Base-by-base conservation (phyloP, 37 sponge, comb jelly and placozoan genomes). In the Theonella swinhoei region DNA sequence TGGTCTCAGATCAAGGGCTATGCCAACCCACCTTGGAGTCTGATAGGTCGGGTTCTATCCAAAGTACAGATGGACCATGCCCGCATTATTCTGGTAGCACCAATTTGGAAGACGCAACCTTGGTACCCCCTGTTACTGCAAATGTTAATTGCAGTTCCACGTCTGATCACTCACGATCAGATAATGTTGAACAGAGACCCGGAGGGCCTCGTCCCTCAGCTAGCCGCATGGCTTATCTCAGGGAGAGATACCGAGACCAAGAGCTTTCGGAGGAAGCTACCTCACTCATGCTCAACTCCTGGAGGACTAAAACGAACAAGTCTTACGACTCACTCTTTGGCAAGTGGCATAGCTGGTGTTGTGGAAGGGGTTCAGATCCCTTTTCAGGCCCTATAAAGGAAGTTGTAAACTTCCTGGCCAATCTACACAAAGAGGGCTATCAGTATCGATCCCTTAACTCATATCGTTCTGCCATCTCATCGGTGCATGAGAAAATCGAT, bases 141-240 rank as follows among this genome's bases (percentile, higher is more conserved):
- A n/a, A n/a, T n/a, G n/a, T n/a, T n/a, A n/a, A n/a, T n/a, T n/a
- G n/a, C n/a, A n/a, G n/a, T n/a, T n/a, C n/a, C n/a, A n/a, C n/a
- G n/a, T n/a, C n/a, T n/a, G n/a, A n/a, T n/a, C n/a, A n/a, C n/a
- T n/a, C n/a, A n/a, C n/a, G n/a, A n/a, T n/a, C n/a, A n/a, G n/a
- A n/a, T n/a, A n/a, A n/a, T n/a, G n/a, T n/a, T n/a, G 67, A 20
- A 20, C 31, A 1, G 20, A 29, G 54, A 42, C 38, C 28, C 19
- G 37, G 72, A 71, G 36, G 72, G 63, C 26, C 22, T 84, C 0
- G 24, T n/a, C 28, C 80, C 70, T 0, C 74, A n/a, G 63, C 71
- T 88, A 75, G 82, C 82, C 82, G 71, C 54, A 36, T 81, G 88
- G 82, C 30, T 22, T 65, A 88, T 88, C 88, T 88, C 88, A 42